Evolutionary conservation across 2,888 invertebrate species (phyloP).

Genomic region (Carcina quercana): DNA sequence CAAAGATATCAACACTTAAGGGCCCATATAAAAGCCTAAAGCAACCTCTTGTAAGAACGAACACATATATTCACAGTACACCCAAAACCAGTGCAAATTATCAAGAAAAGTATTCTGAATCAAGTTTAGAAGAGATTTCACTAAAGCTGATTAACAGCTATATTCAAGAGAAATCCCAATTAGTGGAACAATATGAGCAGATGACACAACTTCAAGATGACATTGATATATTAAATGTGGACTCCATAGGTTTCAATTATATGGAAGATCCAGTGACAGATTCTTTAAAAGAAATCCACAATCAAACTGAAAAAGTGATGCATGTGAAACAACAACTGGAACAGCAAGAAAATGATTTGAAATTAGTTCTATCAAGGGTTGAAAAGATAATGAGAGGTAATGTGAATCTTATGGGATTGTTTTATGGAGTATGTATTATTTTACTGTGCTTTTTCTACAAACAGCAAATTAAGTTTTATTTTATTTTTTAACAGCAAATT

Average conservation of each 20-base stretch:
- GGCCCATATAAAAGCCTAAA: constrained; percentile 41
- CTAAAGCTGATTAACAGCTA: constrained; percentile 81
- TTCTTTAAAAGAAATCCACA: constrained; percentile 77
- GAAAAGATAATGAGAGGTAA: constrained; percentile 50
- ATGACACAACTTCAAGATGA: constrained; percentile 77
- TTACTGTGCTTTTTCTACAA: no score
- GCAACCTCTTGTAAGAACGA: constrained; percentile 54
- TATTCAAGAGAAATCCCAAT: constrained; percentile 79
- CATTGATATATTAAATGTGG: constrained; percentile 69
- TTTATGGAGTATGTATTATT: no score
- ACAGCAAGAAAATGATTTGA: constrained; percentile 77
- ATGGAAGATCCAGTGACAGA: constrained; percentile 76
- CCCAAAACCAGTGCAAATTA: constrained; percentile 74
- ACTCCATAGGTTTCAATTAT: constrained; percentile 77
- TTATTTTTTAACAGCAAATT: no score
- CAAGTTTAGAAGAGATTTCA: constrained; percentile 86
- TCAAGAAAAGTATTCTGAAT: constrained; percentile 70
- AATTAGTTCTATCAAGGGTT: constrained; percentile 51
- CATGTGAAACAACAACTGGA: constrained; percentile 76
- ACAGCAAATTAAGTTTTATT: no score
- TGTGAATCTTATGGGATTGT: background rate
- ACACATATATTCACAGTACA: constrained; percentile 81
- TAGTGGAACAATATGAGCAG: constrained; percentile 80
- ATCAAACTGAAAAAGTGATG: constrained; percentile 77
- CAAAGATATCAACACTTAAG: constrained; percentile 76